Percentiles rank a stretch among this genome's conserved stretches.
Conservation (phyloP, 2,888 invertebrate species). For the Diploptera punctata region DNA sequence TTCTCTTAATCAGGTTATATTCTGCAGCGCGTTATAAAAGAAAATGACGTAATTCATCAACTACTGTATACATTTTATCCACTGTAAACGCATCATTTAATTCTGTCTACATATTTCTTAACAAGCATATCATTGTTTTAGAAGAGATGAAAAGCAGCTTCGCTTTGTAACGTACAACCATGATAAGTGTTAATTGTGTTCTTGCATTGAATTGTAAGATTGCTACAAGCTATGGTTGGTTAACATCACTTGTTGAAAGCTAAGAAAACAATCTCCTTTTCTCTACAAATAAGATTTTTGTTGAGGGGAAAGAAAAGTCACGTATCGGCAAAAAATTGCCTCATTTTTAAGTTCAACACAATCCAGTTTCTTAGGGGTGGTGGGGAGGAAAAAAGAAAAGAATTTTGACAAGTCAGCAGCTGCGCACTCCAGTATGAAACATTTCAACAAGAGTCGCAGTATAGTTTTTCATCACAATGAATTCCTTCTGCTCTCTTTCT, state of each 20-base stretch:
- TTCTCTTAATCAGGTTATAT: too few species aligned
- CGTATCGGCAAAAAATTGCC: slow-evolving; percentile 13
- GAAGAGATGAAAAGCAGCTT: too few species aligned
- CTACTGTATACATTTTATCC: too few species aligned
- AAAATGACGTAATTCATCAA: too few species aligned
- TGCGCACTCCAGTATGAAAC: slow-evolving; percentile 5
- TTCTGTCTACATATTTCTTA: too few species aligned
- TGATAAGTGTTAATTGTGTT: neutral
- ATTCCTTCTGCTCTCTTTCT: neutral
- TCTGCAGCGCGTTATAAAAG: too few species aligned
- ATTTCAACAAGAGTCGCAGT: slow-evolving; percentile 15
- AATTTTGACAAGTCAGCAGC: slow-evolving; percentile 6
- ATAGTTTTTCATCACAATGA: slow-evolving; percentile 14
- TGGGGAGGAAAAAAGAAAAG: neutral
- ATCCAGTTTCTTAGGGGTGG: too few species aligned
- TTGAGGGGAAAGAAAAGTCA: neutral
- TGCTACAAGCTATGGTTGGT: slow-evolving; percentile 9
- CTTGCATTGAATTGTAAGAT: neutral
- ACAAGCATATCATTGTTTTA: too few species aligned
- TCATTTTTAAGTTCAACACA: slow-evolving; percentile 15
- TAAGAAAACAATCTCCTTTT: slow-evolving; percentile 10
- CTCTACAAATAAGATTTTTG: neutral
- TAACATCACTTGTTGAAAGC: neutral
- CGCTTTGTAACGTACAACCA: too few species aligned
- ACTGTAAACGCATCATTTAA: too few species aligned